These are phyloP conservation scores for Listronotus bonariensis DNA, from an alignment of 1,140 invertebrate species.

Conservation along the genomic window DNA sequence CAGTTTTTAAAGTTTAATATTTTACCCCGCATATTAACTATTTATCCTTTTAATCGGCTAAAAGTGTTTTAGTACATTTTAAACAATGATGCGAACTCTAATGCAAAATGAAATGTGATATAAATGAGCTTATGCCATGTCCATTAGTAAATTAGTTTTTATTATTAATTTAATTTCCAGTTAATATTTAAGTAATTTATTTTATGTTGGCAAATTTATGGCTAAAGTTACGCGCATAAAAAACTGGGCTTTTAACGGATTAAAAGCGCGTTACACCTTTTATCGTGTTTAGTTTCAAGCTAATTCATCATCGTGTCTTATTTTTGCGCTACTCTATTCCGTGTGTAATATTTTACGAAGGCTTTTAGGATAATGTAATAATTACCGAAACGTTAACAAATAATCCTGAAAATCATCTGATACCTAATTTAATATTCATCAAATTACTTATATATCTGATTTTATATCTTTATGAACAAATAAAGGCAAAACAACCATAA, in stretches of 20 bases:
- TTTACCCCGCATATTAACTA: too few species aligned
- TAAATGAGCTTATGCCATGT: too few species aligned
- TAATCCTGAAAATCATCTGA: slow-evolving; percentile 9
- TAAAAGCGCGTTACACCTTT: slow-evolving; percentile 30
- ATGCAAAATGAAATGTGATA: too few species aligned
- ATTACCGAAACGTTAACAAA: slow-evolving; percentile 24
- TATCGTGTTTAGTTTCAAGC: slow-evolving; percentile 33
- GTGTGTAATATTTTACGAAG: slow-evolving; percentile 20
- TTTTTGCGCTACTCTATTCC: slow-evolving; percentile 26
- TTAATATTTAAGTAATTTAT: slow-evolving; percentile 23
- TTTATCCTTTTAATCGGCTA: too few species aligned
- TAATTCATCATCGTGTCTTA: slow-evolving; percentile 35
- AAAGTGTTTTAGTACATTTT: too few species aligned
- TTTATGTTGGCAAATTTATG: slow-evolving; percentile 26
- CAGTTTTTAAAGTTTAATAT: too few species aligned
- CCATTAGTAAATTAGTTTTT: slow-evolving; percentile 31
- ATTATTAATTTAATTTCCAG: slow-evolving; percentile 29
- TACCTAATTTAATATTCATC: too few species aligned
- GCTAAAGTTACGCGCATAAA: slow-evolving; percentile 19
- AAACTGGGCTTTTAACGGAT: slow-evolving; percentile 31
- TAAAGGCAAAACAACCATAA: too few species aligned
- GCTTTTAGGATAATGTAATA: slow-evolving; percentile 31
- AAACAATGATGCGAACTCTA: too few species aligned
- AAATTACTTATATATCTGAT: too few species aligned
- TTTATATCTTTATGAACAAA: too few species aligned